Evolutionary conservation across 1,140 invertebrate species (phyloP).

Genomic region (Drosophila tristis): DNA sequence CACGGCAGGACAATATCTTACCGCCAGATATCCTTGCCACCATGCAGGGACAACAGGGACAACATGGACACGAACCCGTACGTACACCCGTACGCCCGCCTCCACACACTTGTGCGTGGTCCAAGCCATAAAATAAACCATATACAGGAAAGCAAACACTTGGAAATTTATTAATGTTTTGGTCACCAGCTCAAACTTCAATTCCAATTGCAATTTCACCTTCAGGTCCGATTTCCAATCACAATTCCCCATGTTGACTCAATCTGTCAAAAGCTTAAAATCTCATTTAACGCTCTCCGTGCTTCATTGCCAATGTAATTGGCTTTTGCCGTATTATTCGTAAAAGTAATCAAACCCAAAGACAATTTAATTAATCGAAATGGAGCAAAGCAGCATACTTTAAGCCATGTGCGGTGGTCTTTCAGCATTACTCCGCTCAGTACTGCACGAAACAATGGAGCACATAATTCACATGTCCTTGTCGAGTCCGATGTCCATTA

Average conservation of each 20-base stretch:
- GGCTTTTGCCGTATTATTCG: conserved; percentile 30
- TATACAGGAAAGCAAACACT: conserved; percentile 60
- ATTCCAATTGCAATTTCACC: conserved; percentile 30
- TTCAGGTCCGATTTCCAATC: conserved; percentile 33
- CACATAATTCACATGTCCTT: conserved; percentile 42
- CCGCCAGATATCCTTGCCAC: conserved; percentile 39
- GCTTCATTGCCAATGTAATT: conserved; percentile 60
- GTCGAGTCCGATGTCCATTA: conserved; percentile 39
- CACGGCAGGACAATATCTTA: conserved; percentile 79
- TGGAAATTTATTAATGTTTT: conserved; percentile 73
- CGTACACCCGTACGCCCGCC: neutral
- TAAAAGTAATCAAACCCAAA: conserved; percentile 34
- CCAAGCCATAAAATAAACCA: conserved; percentile 68
- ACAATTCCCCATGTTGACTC: conserved; percentile 17
- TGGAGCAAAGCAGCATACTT: conserved; percentile 6
- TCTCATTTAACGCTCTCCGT: conserved; percentile 52
- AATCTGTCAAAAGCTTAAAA: conserved; percentile 49
- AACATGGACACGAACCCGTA: neutral
- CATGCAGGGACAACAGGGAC: too few relatives aligned
- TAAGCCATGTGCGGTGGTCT: conserved; percentile 14
- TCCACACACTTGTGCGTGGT: conserved; percentile 55
- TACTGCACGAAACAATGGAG: conserved; percentile 55
- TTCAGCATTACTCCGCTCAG: conserved; percentile 7
- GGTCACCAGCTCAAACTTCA: conserved; percentile 32
- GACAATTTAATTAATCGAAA: conserved; percentile 71